phyloP scores from a whole-genome alignment of 2,797 vertebrate genomes.

The Oreortyx pictus region DNA sequence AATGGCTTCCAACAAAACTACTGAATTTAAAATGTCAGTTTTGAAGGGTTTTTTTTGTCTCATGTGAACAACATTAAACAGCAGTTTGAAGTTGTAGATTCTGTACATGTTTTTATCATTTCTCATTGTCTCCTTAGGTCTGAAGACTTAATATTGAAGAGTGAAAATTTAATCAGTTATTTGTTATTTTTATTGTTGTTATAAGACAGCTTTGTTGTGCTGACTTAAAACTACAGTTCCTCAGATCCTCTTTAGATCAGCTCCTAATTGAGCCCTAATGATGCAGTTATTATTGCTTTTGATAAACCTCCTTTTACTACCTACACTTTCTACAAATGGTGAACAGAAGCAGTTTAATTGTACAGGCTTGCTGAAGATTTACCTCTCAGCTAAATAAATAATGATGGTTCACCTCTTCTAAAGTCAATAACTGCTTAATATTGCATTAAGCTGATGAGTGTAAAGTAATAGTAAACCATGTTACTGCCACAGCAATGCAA shows the following conservation, averaged over 20 bases:
- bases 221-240: not conserved
- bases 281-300: constrained; percentile 20
- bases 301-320: not conserved
- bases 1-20: not conserved
- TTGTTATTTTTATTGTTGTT: not conserved
- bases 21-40: not conserved
- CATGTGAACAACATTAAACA: not conserved
- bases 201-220: not conserved
- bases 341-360: constrained; percentile 3
- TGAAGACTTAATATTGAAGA: not conserved
- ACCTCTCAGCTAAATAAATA: constrained; percentile 52
- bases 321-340: constrained; percentile 33
- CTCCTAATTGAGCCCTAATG: not conserved
- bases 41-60: not conserved
- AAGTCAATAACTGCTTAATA: constrained; percentile 66
- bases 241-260: constrained; percentile 2
- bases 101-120: not conserved
- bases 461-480: constrained; percentile 36
- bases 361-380: constrained; percentile 48
- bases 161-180: not conserved
- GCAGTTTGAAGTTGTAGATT: not conserved
- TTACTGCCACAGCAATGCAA: not conserved
- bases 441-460: constrained; percentile 48
- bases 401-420: constrained; percentile 43
- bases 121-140: not conserved